Evolutionary conservation across 2,113 vertebrate genomes (phyloP), one percentile per base, ranked within the genome.

Genomic region (Tetrao urogallus): DNA sequence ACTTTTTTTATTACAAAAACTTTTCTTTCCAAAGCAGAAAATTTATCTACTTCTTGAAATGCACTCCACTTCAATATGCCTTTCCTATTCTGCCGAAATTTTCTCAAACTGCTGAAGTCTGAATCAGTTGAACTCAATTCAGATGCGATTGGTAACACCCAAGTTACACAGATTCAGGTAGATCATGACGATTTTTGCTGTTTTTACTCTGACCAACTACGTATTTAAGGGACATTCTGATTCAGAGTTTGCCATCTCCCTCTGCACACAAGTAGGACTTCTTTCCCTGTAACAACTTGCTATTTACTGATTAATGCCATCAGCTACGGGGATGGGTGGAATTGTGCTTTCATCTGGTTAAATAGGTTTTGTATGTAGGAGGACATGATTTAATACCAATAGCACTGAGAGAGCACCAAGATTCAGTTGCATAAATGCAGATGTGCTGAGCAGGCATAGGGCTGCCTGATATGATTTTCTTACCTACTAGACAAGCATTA

Each of bases 21-120:
- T 75, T 75, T 36, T 67, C 8, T 60, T 42, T 94, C 34, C 84
- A 84, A 74, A 47, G 48, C 64, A 83, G 64, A 74, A 83, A 76
- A 25, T 76, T 92, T 7, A 63, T 63, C n/a, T 77, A 64, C 34
- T 89, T 82, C 90, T 81, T 70, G 67, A 94, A 91, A 65, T 10
- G 27, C 3, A 8, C 14, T 38, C 43, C 65, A 86, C 42, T 83
- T 76, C 91, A 90, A 86, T 42, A 74, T 48, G 5, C 16, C 73
- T 90, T 86, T 86, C 22, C 13, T 80, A 40, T 66, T 73, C 72
- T 71, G 22, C 11, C 81, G 32, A 73, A 87, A 58, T 83, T 92
- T 75, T 24, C 30, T 34, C 47, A 64, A 42, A 38, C 48, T 82
- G 27, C n/a, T 45, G 75, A 78, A 76, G 28, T 17, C 43, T 85